Conservation (phyloP, 2,797 vertebrate genomes). For the Acridotheres tristis region DNA sequence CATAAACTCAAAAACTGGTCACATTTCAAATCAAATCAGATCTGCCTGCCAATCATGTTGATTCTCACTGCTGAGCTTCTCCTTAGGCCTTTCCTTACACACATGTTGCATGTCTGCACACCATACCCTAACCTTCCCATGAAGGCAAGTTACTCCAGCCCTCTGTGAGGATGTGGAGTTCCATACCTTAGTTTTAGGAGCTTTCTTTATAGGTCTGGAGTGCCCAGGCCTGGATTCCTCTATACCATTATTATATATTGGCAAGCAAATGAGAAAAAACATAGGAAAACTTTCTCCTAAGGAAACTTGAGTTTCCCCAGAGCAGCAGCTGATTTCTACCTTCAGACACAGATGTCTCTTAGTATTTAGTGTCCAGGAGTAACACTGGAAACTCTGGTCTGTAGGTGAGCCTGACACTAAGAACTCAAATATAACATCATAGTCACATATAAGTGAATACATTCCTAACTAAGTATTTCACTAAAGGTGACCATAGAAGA, state of each 20-base stretch:
- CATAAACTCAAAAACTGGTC: background rate
- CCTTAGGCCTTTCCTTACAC: background rate
- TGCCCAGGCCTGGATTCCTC: background rate
- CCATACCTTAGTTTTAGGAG: background rate
- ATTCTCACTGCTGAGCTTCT: background rate
- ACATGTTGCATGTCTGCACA: fast-evolving
- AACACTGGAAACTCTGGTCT: background rate
- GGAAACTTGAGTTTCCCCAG: background rate
- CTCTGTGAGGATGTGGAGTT: background rate
- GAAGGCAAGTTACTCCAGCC: background rate
- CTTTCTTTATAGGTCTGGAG: background rate
- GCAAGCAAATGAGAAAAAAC: background rate
- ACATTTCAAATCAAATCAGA: background rate
- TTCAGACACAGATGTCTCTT: background rate
- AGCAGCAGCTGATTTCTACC: background rate
- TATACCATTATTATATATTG: background rate
- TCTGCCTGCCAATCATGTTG: background rate
- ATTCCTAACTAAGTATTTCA: background rate
- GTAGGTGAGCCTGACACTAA: background rate
- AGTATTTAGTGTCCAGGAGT: background rate
- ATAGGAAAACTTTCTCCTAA: background rate
- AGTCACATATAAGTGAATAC: background rate
- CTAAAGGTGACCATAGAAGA: background rate
- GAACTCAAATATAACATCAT: background rate
- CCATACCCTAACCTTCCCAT: background rate